Percentiles rank a stretch among this genome's conserved stretches.
Evolutionary conservation across 2,888 invertebrate genomes (phyloP).

Genomic region (Andrena bicolor): DNA sequence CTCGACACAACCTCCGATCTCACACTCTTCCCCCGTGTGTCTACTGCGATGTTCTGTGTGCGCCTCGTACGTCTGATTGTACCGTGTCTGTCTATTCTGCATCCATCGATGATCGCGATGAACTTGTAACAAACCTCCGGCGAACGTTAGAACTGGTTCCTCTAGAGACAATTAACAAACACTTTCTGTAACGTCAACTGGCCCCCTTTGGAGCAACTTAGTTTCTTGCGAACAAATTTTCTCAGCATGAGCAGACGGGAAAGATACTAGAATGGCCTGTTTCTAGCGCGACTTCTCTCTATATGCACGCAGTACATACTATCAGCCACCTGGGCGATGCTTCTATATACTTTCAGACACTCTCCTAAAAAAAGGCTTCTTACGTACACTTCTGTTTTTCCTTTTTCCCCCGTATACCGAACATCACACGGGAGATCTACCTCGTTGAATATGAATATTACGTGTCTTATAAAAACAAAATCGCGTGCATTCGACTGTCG

Average conservation of each 20-base stretch:
- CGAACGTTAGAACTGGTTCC: not conserved
- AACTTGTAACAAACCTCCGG: not conserved
- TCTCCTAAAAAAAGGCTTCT: constrained; percentile 39
- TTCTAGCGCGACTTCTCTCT: not conserved
- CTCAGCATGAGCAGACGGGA: not conserved
- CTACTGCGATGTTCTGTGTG: constrained; percentile 32
- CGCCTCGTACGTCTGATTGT: constrained; percentile 23
- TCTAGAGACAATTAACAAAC: not conserved
- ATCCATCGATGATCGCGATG: constrained; percentile 10
- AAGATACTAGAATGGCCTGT: not conserved
- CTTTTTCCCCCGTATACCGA: constrained; percentile 4
- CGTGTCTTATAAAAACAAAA: not conserved
- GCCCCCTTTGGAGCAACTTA: too few species aligned
- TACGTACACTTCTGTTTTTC: constrained; percentile 13
- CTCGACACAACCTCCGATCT: constrained; percentile 8
- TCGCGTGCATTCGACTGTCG: not conserved
- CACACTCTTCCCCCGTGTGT: constrained; percentile 13
- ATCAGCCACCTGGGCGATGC: constrained; percentile 21
- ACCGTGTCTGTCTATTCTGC: constrained; percentile 16
- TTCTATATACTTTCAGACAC: constrained; percentile 17
- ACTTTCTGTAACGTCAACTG: not conserved
- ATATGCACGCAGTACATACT: constrained; percentile 2
- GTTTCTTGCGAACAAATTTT: not conserved
- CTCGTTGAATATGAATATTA: constrained; percentile 12
- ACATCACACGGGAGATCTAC: not conserved